Evolutionary conservation across 53 echinoderm and acorn worm genomes (phyloP), one percentile per base, ranked within the genome.

Genomic region (Mesocentrotus franciscanus): DNA sequence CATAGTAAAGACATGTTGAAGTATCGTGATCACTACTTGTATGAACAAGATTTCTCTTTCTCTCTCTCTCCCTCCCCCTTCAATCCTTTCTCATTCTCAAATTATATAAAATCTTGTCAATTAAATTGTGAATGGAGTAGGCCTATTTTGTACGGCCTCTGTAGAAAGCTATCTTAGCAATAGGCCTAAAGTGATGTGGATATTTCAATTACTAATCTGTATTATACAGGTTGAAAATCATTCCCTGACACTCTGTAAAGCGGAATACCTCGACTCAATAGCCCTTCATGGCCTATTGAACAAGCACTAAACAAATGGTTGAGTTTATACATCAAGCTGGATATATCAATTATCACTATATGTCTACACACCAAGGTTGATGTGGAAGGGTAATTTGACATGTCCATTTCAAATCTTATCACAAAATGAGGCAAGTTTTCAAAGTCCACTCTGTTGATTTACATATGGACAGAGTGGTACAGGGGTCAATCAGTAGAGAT

Each of bases 181-280:
- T 33, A 85, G 14, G 39, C 85, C 12, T 15, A 78, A 85, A 8
- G 9, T 60, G 60, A 89, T 8, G n/a, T 90, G 87, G 90, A 90
- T 32, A 90, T 90, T 90, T 61, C 90, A 90, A 85, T 90, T 61
- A 90, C 29, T 34, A 90, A 85, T 85, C 85, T 85, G 9, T 22
- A 55, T 49, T 14, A 20, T 1, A 76, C 81, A 87, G 14, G 27
- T 42, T 15, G 59, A 0, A 87, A 56, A 87, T 57, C 12, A 84
- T 42, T 42, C 42, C 39, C 15, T 1, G 16, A 81, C 56, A 57
- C 59, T 57, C n/a, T n/a, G 24, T 27, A 56, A 12, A 87, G 58
- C 24, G 87, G 29, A 58, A 58, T 87, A n/a, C 4, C 14, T 58
- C 58, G 10, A 57, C n/a, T 11, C 58, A 57, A 87, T 87, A 27